These are phyloP conservation scores for Pitta sordida DNA, from an alignment of 2,113 vertebrate genomes.

Conservation along the genomic window DNA sequence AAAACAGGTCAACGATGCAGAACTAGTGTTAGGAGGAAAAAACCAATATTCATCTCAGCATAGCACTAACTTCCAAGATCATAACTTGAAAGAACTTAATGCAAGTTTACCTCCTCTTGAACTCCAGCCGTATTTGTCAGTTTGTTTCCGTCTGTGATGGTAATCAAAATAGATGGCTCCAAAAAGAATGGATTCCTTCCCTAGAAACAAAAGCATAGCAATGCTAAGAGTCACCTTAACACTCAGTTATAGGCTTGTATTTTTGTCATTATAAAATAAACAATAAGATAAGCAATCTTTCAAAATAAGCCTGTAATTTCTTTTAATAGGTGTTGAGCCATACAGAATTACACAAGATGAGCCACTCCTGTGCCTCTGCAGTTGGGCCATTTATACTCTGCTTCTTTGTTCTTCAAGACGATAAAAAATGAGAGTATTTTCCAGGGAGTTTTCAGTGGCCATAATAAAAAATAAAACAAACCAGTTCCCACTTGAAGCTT, in stretches of 20 bases:
- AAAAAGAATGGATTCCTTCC: slow-evolving; percentile 98
- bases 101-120: slow-evolving; percentile 89
- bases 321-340: neutral
- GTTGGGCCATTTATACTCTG: neutral
- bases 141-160: slow-evolving; percentile 97
- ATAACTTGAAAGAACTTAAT: neutral
- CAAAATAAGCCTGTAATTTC: neutral
- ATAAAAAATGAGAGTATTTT: neutral
- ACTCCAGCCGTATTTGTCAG: slow-evolving; percentile 91
- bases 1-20: neutral
- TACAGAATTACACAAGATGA: fast-evolving
- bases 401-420: neutral
- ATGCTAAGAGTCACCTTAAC: neutral
- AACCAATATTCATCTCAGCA: neutral
- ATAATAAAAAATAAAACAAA: neutral
- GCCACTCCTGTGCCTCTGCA: neutral
- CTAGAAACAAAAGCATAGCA: slow-evolving; percentile 69
- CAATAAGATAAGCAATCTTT: neutral
- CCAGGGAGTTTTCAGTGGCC: neutral
- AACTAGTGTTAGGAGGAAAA: neutral
- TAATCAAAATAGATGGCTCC: slow-evolving; percentile 97
- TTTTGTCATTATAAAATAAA: neutral
- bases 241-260: neutral
- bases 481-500: neutral
- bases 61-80: neutral